Base-by-base conservation (phyloP, 1,140 invertebrate species). In the Rhizoglyphus robini region DNA sequence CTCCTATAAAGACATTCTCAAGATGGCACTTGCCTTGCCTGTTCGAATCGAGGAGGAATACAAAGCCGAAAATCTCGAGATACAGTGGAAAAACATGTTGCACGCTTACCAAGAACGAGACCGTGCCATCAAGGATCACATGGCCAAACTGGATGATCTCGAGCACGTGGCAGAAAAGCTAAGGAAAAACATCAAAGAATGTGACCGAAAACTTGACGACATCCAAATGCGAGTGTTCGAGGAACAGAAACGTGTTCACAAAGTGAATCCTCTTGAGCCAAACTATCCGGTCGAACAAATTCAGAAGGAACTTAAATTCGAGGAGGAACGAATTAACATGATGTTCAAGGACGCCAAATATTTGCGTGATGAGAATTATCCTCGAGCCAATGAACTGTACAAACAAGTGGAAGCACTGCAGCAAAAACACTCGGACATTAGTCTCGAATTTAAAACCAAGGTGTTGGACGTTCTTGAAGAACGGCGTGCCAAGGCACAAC, bases 161-260 rank as follows among this genome's bases (percentile, higher is more conserved):
- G 90, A 96, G 76, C 82, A 91, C 68, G 77, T 96, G 61, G 93
- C 93, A 18, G 93, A 98, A 74, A 96, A 96, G 76, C 83, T 96
- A 20, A 86, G 90, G 74, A 80, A 88, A 68, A 91, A 96, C 76
- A 88, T 91, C 72, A 93, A 93, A 76, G 83, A 88, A 72, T 87
- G 87, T 32, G 93, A 96, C 73, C 80, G 83, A 54, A 83, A 86
- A 63, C 77, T 98, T 30, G 88, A 90, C 70, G 88, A 88, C 71
- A 81, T 96, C 20, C 90, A 94, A 75, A 81, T 83, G 63, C 82
- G 86, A 69, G 88, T 97, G 58, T 84, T 86, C 66, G 90, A 92
- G 71, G 92, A 96, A 75, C 85, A 88, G 20, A 81, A 86, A 23
- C 82, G 90, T 61, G 82, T 95, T 59, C 86, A 89, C 68, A 82